Evolutionary conservation across 2,113 vertebrate species (phyloP), one percentile per base, ranked within the genome.

Genomic region (Artemisiospiza belli): DNA sequence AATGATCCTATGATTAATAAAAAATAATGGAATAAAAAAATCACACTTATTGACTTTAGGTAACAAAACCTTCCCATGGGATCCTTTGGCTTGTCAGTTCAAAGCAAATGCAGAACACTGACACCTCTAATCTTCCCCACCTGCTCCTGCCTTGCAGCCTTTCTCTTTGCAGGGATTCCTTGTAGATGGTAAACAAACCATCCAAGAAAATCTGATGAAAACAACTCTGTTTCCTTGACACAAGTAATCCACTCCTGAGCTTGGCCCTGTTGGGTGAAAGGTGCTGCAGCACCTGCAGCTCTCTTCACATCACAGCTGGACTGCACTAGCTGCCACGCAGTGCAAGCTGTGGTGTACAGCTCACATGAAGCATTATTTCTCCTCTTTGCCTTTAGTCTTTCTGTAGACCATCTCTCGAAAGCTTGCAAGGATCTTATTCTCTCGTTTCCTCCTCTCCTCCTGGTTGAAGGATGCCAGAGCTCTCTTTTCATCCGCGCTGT

Each of bases 381-480:
- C 99, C 30, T 99, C 99, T 96, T 99, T 99, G 92, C 99, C 99
- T 97, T 99, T 99, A 58, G 99, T 99, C 96, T 99, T 99, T 87
- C 99, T 98, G 97, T 99, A 99, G 49, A 99, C 99, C 99, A 99
- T 99, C 97, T 99, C 99, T 84, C 98, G 98, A 96, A 99, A 99
- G 96, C 99, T 99, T 9, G 99, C 99, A 85, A 99, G 98, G 94
- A 99, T 99, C 97, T 99, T 99, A 97, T 99, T 99, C 95, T 99
- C 99, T 46, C 99, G 98, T 97, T 99, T 99, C 41, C 98, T 98
- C 85, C 99, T 98, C 93, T 99, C 99, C 88, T 99, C 99, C 97
- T 99, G 99, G 98, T 99, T 99, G 97, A 99, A 99, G 44, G 99
- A 99, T 0, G 99, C 99, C 78, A 99, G 98, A 16, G 99, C 99